Evolutionary conservation across 2,797 vertebrate species (phyloP).

Genomic region (Crocidura indochinensis): DNA sequence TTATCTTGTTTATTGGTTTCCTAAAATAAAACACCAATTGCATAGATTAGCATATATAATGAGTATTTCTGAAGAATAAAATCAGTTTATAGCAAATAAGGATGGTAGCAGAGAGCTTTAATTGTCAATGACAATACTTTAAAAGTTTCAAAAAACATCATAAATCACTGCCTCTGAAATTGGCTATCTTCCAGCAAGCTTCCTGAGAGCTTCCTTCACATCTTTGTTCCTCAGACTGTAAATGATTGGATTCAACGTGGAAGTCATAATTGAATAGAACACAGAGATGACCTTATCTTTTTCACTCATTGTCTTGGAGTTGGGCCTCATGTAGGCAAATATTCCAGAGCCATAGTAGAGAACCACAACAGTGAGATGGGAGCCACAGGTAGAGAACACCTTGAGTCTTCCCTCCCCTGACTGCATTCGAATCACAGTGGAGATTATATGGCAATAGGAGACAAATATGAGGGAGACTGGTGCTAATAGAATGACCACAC

Average conservation of each 20-base stretch:
- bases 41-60: background rate
- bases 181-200: slow-evolving; percentile 23
- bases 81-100: background rate
- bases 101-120: background rate
- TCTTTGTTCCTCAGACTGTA: slow-evolving; percentile 75
- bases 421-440: slow-evolving; percentile 63
- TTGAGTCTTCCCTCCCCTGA: slow-evolving; percentile 62
- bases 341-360: slow-evolving; percentile 73
- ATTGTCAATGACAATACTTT: background rate
- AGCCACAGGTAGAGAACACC: slow-evolving; percentile 73
- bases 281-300: slow-evolving; percentile 75
- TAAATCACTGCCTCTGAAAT: background rate
- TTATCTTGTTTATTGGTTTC: background rate
- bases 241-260: slow-evolving; percentile 75
- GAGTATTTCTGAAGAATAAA: background rate
- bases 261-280: slow-evolving; percentile 76
- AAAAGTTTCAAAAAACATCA: background rate
- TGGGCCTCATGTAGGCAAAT: slow-evolving; percentile 76
- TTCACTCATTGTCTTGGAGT: slow-evolving; percentile 70
- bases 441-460: slow-evolving; percentile 75
- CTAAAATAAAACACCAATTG: background rate
- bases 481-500: slow-evolving; percentile 63
- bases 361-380: slow-evolving; percentile 73
- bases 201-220: slow-evolving; percentile 63
- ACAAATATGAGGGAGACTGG: slow-evolving; percentile 69